Conservation (phyloP, 1,140 invertebrate genomes). For the Lasaia peninsularis region DNA sequence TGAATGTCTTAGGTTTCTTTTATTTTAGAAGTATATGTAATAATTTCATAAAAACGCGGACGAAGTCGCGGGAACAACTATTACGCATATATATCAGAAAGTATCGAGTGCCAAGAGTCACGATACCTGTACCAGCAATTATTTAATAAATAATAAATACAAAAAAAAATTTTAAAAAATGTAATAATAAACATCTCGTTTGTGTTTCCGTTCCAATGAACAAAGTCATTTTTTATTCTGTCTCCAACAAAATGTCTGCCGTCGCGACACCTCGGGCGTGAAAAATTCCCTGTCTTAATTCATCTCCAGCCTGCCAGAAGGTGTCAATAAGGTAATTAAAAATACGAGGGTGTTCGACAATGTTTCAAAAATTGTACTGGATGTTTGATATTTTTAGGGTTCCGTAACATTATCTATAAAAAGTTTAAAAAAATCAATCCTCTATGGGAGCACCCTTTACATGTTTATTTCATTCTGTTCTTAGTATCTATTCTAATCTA, state of each 20-base stretch:
- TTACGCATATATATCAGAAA: too few relatives aligned
- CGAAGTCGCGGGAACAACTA: too few relatives aligned
- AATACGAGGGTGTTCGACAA: neutral
- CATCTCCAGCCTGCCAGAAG: conserved; percentile 13
- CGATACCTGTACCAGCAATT: too few relatives aligned
- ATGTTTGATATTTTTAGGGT: neutral
- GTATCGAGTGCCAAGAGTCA: too few relatives aligned
- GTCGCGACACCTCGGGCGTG: conserved; percentile 16
- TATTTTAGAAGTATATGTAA: too few relatives aligned
- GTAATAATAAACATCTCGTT: conserved; percentile 7
- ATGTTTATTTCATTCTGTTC: too few relatives aligned
- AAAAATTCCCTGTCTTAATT: conserved; percentile 22
- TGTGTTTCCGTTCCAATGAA: conserved; percentile 8
- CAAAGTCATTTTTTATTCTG: conserved; percentile 22
- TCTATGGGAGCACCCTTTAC: too few relatives aligned
- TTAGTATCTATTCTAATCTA: too few relatives aligned
- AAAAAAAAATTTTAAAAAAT: neutral
- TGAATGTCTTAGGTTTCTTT: too few relatives aligned
- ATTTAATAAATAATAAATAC: too few relatives aligned
- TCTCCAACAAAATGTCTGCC: conserved; percentile 18
- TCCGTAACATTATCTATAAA: neutral
- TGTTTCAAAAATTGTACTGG: neutral
- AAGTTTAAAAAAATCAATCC: too few relatives aligned
- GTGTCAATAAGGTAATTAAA: conserved; percentile 14
- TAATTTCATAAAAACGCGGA: too few relatives aligned